Evolutionary conservation across 2,797 vertebrate species (phyloP).

Genomic region (Synaphobranchus kaupii): DNA sequence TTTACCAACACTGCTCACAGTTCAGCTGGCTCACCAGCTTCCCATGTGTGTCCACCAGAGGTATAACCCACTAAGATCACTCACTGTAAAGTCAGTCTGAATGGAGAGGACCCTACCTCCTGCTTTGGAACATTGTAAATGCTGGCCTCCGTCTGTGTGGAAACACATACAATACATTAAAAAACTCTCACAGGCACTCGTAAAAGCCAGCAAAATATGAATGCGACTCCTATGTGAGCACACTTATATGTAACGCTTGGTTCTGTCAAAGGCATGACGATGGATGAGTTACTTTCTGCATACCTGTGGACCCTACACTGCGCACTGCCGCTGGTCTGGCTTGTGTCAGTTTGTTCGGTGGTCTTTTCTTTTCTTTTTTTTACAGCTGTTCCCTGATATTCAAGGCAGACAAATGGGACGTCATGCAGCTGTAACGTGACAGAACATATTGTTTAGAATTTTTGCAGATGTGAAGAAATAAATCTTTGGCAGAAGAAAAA

Average conservation of each 20-base stretch:
- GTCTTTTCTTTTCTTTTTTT: slow-evolving; percentile 8
- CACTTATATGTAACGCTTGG: not conserved
- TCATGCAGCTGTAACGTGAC: not conserved
- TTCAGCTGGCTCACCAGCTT: not conserved
- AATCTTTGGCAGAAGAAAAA: not conserved
- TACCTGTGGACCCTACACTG: slow-evolving; percentile 6
- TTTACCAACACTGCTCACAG: not conserved
- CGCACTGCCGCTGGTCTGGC: not conserved
- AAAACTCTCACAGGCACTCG: not conserved
- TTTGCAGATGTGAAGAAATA: slow-evolving; percentile 23
- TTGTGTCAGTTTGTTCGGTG: slow-evolving; percentile 8
- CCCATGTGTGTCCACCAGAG: not conserved
- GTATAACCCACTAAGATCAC: not conserved
- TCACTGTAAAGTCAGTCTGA: not conserved
- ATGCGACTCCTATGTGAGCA: not conserved
- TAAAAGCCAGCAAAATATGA: not conserved
- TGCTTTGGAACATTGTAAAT: not conserved
- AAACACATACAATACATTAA: not conserved
- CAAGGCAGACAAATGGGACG: slow-evolving; percentile 21
- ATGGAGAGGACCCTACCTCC: not conserved
- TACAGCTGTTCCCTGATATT: not conserved
- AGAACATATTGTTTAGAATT: slow-evolving; percentile 28
- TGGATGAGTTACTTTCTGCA: not conserved
- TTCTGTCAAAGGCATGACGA: not conserved
- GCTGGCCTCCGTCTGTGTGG: not conserved